Evolutionary conservation across 2,113 vertebrate species (phyloP), one percentile per base, ranked within the genome.

Genomic region (Corythoichthys intestinalis): DNA sequence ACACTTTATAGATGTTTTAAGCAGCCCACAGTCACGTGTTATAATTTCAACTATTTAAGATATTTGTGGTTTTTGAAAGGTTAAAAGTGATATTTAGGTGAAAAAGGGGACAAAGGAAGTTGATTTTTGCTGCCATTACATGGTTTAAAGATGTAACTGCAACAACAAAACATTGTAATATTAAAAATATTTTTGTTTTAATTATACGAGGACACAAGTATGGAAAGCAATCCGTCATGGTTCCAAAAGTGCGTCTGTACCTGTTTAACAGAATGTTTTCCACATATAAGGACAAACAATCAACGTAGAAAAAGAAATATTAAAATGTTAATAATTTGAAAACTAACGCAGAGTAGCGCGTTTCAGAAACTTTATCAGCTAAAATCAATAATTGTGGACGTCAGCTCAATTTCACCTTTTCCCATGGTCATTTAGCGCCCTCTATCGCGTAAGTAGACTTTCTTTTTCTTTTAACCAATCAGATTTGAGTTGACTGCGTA

Each of bases 41-140:
- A 67, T 62, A 10, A 52, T 66, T 20, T 60, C 35, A 69, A 61
- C 35, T 54, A 66, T 71, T 63, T 47, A 53, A 10, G 11, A 35
- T 47, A 71, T 68, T 68, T 8, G 3, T 13, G 44, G 67, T 28
- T 65, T 41, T 41, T 3, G 34, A 59, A 56, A 53, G 53, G 13
- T 20, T 10, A 64, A 64, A 65, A 37, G 20, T 56, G 11, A 5
- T 66, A 49, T 57, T 57, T 49, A 13, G 0, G n/a, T 48, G 3
- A 37, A 15, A 17, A 63, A 39, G 17, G 17, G 17, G 39, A 35
- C 38, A 1, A n/a, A 44, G 4, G 8, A 41, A 56, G 15, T 39
- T 13, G 13, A 68, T 61, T 62, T 61, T 63, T 88, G 78, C 80
- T 83, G 88, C 86, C 86, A 86, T 76, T 85, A 84, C 28, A 78